These are phyloP conservation scores for Diprion similis DNA, from an alignment of 1,140 invertebrate genomes.

Conservation along the genomic window DNA sequence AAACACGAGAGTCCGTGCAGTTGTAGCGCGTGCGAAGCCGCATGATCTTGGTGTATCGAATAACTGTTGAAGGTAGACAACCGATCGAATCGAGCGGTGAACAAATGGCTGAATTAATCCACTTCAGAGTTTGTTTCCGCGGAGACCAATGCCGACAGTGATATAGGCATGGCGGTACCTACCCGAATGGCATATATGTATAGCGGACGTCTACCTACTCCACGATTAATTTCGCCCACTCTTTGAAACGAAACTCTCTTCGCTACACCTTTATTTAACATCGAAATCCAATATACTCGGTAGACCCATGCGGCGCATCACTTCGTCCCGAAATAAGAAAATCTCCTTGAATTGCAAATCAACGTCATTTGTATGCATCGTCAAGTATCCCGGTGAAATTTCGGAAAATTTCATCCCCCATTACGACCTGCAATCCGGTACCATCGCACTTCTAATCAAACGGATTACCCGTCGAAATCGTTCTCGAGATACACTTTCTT, in stretches of 20 bases:
- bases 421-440: not conserved
- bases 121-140: not conserved
- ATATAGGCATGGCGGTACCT: not conserved
- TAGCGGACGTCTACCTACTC: not conserved
- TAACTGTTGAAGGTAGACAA: not conserved
- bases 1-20: not conserved
- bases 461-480: not conserved
- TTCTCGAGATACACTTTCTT: not conserved
- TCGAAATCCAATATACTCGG: conserved; percentile 3
- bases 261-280: conserved; percentile 1
- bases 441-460: not conserved
- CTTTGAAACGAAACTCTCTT: not conserved
- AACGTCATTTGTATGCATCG: conserved; percentile 5
- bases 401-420: not conserved
- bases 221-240: not conserved
- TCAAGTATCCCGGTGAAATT: not conserved
- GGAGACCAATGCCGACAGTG: not conserved
- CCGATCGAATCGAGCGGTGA: not conserved
- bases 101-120: conserved; percentile 4
- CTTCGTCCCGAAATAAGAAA: not conserved
- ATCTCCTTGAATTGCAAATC: conserved; percentile 3
- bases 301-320: not conserved
- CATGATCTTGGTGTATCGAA: not conserved
- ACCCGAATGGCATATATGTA: not conserved
- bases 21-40: not conserved